Percentiles rank a stretch among this genome's conserved stretches.
phyloP scores from a whole-genome alignment of 2,888 invertebrate genomes.

The Caenorhabditis wallacei region DNA sequence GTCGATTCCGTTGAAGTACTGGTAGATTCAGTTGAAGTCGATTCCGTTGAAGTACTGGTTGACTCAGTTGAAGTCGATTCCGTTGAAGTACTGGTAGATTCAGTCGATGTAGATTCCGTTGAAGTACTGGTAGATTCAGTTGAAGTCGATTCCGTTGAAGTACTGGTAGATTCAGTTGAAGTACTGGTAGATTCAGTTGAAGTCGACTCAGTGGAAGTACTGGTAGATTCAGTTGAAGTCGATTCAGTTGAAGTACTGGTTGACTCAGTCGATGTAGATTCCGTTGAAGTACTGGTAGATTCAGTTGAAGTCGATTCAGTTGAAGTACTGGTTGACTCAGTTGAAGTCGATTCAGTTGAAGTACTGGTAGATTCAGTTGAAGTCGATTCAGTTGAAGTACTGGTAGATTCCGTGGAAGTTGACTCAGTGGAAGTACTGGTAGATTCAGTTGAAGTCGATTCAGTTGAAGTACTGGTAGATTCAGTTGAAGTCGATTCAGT shows the following conservation, averaged over 20 bases:
- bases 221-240: constrained; percentile 19
- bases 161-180: constrained; percentile 3
- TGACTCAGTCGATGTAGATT: constrained; percentile 6
- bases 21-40: constrained; percentile 30
- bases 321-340: constrained; percentile 13
- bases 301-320: constrained; percentile 22
- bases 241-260: constrained; percentile 16
- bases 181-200: constrained; percentile 41
- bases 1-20: constrained; percentile 13
- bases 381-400: background rate
- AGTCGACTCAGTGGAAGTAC: constrained; percentile 20
- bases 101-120: constrained; percentile 12
- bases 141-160: constrained; percentile 15
- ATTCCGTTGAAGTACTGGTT: constrained; percentile 21
- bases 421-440: constrained; percentile 19
- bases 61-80: constrained; percentile 16
- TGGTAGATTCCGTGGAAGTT: background rate
- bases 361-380: constrained; percentile 3
- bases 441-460: constrained; percentile 5
- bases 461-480: constrained; percentile 16
- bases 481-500: constrained; percentile 29
- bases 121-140: constrained; percentile 15
- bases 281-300: constrained; percentile 24
- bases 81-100: constrained; percentile 6
- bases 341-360: constrained; percentile 7